Conservation (phyloP, 2,797 vertebrate genomes). For the Pipistrellus nathusii region DNA sequence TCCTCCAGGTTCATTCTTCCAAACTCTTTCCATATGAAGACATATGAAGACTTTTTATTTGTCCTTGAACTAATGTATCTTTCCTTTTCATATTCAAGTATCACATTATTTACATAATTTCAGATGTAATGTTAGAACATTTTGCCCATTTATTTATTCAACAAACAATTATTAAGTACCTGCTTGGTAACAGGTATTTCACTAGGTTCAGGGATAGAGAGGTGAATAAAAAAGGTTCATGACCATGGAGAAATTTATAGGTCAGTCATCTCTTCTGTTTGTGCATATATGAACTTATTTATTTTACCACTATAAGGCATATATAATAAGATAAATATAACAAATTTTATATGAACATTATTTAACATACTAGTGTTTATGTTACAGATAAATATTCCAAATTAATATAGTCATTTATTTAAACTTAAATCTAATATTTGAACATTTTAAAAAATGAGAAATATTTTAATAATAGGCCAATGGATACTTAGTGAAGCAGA, state of each 20-base stretch:
- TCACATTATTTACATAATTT: conserved; percentile 10
- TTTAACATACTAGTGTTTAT: background rate
- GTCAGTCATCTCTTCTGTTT: background rate
- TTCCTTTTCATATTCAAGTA: conserved; percentile 2
- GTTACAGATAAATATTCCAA: conserved; percentile 5
- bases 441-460: background rate
- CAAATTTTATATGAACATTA: background rate
- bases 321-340: background rate
- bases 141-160: background rate
- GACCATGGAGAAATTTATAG: background rate
- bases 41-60: background rate
- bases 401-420: background rate
- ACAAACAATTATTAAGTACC: background rate
- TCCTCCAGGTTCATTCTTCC: background rate
- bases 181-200: background rate
- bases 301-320: background rate
- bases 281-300: background rate
- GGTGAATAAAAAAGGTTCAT: background rate
- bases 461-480: background rate
- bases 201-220: background rate
- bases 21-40: background rate
- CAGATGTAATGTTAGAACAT: background rate
- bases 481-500: background rate
- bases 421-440: conserved; percentile 27
- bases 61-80: background rate